Evolutionary conservation across 2,888 invertebrate genomes (phyloP), one percentile per base, ranked within the genome.

Genomic region (Diabrotica balteata): DNA sequence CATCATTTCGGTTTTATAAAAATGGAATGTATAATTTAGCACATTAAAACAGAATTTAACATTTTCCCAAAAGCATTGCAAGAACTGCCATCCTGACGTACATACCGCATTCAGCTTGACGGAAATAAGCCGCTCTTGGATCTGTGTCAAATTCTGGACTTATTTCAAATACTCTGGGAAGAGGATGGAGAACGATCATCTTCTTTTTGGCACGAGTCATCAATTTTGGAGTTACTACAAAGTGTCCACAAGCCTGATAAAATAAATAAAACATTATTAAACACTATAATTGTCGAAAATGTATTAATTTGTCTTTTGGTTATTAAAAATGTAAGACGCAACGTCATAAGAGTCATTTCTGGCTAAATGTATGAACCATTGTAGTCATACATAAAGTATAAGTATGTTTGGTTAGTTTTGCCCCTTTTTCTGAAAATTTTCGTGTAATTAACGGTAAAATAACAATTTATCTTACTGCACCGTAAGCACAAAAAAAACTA

Each of bases 101-200:
- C 92, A 99, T 94, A 72, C 99, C 99, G 81, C 95, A 94, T 83
- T 98, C 97, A 0, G 97, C 97, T 85, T 99, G 99, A 22, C 98
- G 88, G 88, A 99, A 99, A 85, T 99, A 99, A 0, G 98, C 98
- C 0, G 99, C 98, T 59, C 99, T 88, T 0, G 97, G 96, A 85
- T 99, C 99, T 0, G 91, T 91, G 85, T 99, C 99, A 77, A 99
- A 94, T 75, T 97, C 95, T 0, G 93, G 88, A 75, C 96, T 96
- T 76, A 99, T 98, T 86, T 99, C 99, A 80, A 93, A 92, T 0
- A 96, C 91, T 53, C 99, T 88, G 0, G 99, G 99, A 71, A 99
- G 85, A 0, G 99, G 99, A 85, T 99, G 99, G 92, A 99, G 92
- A 10, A 99, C 97, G 8, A 96, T 92, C 93, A 97, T 97, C 75